Base-by-base conservation (phyloP, 2,888 invertebrate genomes). In the Zaprionus obscuricornis region DNA sequence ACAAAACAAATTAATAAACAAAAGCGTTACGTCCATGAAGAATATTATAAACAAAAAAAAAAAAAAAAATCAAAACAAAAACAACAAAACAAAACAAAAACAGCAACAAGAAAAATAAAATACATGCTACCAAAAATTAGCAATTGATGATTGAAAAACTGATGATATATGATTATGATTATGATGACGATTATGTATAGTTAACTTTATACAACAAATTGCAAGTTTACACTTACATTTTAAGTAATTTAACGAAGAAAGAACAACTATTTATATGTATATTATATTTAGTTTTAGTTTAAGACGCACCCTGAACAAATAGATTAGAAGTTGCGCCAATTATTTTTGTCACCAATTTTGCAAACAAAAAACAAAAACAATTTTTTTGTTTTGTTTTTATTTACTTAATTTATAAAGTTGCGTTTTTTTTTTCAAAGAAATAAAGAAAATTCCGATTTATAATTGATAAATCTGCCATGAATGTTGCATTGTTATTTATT, bases 1-100 rank as follows among this genome's bases (percentile, higher is more conserved):
- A 59, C 26, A 71, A 66, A 73, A 34, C 13, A 39, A 7, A 50
- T 31, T 26, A 57, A 42, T n/a, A 37, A 36, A 34, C 20, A 17
- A 58, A 47, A 73, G 65, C 69, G 52, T 85, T 79, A 77, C 84
- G 84, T 85, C 84, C 86, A 84, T 69, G 46, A 70, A 73, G 52
- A n/a, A n/a, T n/a, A n/a, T n/a, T 66, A 46, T 52, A 59, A 37
- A 59, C 42, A 52, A 51, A 52, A 60, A n/a, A n/a, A n/a, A n/a
- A n/a, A n/a, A n/a, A n/a, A 57, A 67, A 58, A 66, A 60, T 31
- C 45, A 26, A 29, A 43, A 34, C 13, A 18, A 65, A 54, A n/a
- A n/a, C n/a, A n/a, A n/a, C n/a, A n/a, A n/a, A n/a, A n/a, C n/a
- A n/a, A n/a, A n/a, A n/a, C n/a, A n/a, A n/a, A n/a, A n/a, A n/a